Base-by-base conservation (phyloP, 2,113 vertebrate species). In the Hyla sarda region DNA sequence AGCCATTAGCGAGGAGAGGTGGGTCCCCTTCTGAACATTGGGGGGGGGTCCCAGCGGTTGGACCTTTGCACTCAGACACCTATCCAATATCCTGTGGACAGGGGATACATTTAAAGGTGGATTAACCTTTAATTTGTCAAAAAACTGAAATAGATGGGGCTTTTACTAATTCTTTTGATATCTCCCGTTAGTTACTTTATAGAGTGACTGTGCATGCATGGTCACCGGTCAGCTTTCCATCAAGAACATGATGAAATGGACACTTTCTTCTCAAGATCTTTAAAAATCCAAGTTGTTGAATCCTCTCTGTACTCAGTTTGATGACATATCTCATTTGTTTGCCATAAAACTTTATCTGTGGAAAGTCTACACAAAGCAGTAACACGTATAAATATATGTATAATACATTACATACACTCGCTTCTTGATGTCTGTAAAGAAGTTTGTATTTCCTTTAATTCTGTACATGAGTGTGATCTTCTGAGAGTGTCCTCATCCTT, bases 401-500 rank as follows among this genome's bases (percentile, higher is more conserved):
- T 17, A 48, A 25, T 45, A 34, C 9, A 21, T 60, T 12, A 80
- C 76, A 54, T 79, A 80, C 84, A 32, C 2, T 47, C 62, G 25
- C n/a, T 58, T 23, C 32, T 71, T 19, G 84, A 72, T 12, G 28
- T 25, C 25, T 2, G 23, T 30, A 32, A 12, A 80, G 32, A 58
- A 58, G 13, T 19, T 32, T 72, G 32, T 12, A 60, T 71, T 16
- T 28, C 47, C 13, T 76, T 65, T 50, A 84, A 34, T 50, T 77
- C 73, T 77, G 83, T 77, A 30, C 21, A 77, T 30, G 83, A 84
- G 0, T 76, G 56, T 6, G 83, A 23, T 77, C 58, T 76, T 47
- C 34, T 50, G 28, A 65, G 58, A 47, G 32, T 50, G 19, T 48
- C 45, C 56, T 77, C 30, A 10, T 65, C 58, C 13, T 62, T 60